These are phyloP conservation scores for Urocynchramus pylzowi DNA, from an alignment of 2,113 vertebrate genomes.

Conservation along the genomic window DNA sequence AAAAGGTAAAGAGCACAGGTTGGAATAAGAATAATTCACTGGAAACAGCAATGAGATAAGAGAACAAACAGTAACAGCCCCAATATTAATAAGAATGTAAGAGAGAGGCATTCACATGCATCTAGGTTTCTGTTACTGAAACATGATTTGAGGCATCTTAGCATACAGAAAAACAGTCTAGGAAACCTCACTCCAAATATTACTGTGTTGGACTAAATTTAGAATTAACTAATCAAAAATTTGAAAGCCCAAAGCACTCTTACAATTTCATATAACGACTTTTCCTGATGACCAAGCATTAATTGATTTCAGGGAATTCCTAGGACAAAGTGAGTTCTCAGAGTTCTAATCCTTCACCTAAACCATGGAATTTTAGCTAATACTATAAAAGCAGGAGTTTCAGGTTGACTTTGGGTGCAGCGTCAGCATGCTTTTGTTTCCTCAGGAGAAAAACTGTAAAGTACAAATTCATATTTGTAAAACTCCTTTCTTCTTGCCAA, in stretches of 20 bases:
- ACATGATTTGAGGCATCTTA: not conserved
- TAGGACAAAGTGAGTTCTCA: not conserved
- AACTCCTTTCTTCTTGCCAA: not conserved
- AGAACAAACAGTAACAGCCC: not conserved
- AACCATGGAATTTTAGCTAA: not conserved
- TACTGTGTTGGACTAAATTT: not conserved
- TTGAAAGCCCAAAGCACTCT: not conserved
- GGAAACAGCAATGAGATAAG: not conserved
- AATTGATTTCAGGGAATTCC: not conserved
- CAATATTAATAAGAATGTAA: not conserved
- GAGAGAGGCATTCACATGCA: not conserved
- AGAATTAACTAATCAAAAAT: not conserved
- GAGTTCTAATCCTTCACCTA: not conserved
- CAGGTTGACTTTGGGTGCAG: not conserved
- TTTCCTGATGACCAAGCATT: not conserved
- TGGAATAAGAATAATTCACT: not conserved
- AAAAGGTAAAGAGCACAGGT: not conserved
- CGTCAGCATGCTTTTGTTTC: not conserved
- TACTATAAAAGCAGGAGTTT: not conserved
- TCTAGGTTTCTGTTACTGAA: conserved; percentile 37
- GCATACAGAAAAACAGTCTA: not conserved
- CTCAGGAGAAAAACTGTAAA: not conserved
- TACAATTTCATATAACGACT: not conserved
- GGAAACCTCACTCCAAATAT: not conserved
- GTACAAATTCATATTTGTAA: not conserved